phyloP scores from a whole-genome alignment of 2,888 invertebrate genomes.

The Ichneumoninae sp. region DNA sequence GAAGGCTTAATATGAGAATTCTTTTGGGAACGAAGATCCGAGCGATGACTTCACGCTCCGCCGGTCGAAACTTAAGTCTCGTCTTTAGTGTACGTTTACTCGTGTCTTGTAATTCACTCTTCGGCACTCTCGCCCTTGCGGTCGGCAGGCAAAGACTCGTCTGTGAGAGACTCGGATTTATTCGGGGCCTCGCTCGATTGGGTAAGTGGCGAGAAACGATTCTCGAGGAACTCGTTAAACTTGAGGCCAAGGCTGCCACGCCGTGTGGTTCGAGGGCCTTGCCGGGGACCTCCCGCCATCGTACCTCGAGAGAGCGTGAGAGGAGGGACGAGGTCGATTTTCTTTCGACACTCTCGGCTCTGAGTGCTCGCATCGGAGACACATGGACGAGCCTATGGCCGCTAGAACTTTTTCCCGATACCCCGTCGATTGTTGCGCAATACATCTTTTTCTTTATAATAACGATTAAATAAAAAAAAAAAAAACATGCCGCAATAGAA shows the following conservation, averaged over 20 bases:
- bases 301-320: not conserved
- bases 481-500: no score
- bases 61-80: not conserved
- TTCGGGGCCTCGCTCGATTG: slow-evolving; percentile 60
- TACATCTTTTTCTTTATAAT: not conserved
- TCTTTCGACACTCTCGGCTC: slow-evolving; percentile 6
- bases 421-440: not conserved
- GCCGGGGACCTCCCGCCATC: slow-evolving; percentile 18
- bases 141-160: slow-evolving; percentile 32
- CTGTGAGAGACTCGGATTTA: slow-evolving; percentile 51
- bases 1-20: not conserved
- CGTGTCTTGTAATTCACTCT: not conserved
- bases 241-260: slow-evolving; percentile 57
- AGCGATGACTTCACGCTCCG: not conserved
- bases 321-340: slow-evolving; percentile 12
- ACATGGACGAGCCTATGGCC: not conserved
- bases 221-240: slow-evolving; percentile 67
- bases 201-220: slow-evolving; percentile 62
- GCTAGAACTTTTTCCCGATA: not conserved
- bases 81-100: not conserved
- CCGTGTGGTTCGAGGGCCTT: slow-evolving; percentile 13
- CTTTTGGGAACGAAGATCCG: not conserved
- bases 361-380: not conserved
- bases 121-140: not conserved
- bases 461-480: not conserved